A percentile compares a stretch with the other conserved stretches of the same genome.
phyloP scores from a whole-genome alignment of 2,113 vertebrate species.

The Notothenia rossii region DNA sequence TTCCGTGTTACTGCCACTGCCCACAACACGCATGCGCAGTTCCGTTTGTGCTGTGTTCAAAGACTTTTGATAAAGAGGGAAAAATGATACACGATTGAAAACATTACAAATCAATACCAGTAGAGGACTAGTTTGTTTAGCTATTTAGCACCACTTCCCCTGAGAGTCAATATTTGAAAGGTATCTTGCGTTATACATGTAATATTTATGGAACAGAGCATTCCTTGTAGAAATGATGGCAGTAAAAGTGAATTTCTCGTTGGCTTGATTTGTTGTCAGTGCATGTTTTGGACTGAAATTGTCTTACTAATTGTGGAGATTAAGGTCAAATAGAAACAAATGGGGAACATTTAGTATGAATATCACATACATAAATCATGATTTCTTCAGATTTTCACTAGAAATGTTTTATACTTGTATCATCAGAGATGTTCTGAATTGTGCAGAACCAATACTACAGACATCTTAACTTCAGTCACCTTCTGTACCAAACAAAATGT shows the following conservation, averaged over 20 bases:
- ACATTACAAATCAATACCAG: neutral
- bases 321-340: too few relatives aligned
- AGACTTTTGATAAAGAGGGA: neutral
- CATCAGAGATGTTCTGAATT: neutral
- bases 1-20: constrained; percentile 39
- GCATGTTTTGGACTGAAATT: neutral
- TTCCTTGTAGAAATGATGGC: too few relatives aligned
- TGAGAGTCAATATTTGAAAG: too few relatives aligned
- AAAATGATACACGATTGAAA: neutral
- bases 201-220: too few relatives aligned
- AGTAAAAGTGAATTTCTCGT: neutral
- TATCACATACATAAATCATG: neutral
- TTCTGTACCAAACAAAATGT: neutral
- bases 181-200: too few relatives aligned
- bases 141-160: too few relatives aligned
- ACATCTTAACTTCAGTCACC: neutral
- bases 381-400: neutral
- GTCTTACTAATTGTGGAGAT: neutral
- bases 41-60: neutral
- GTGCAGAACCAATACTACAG: neutral
- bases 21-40: constrained; percentile 23
- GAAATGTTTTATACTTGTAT: neutral
- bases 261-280: neutral
- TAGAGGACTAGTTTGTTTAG: too few relatives aligned
- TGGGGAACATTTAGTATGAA: too few relatives aligned